These are phyloP conservation scores for Gasterosteus nipponicus DNA, from an alignment of 2,113 vertebrate genomes.

Conservation along the genomic window DNA sequence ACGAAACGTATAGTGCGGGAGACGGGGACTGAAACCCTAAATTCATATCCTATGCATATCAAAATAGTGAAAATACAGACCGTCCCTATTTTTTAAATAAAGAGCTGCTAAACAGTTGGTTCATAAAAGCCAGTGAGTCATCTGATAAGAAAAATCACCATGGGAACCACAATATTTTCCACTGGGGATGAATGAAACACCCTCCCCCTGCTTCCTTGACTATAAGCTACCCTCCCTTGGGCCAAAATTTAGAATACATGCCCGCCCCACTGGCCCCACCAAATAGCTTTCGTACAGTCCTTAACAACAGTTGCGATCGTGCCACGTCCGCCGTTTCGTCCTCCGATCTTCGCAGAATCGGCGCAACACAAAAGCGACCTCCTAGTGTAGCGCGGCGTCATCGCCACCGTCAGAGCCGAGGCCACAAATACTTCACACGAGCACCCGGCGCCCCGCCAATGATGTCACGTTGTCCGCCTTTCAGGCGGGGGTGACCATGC, in stretches of 20 bases:
- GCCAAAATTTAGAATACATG: not conserved
- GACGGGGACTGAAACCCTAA: not conserved
- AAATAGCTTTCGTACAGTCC: slow-evolving; percentile 28
- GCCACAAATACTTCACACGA: slow-evolving; percentile 28
- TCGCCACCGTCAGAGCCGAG: not conserved
- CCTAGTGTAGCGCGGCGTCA: slow-evolving; percentile 16
- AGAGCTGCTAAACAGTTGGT: not conserved
- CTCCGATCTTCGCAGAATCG: slow-evolving; percentile 14
- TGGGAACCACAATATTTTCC: slow-evolving; percentile 2
- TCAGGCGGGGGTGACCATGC: slow-evolving; percentile 59
- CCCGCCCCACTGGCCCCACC: no score
- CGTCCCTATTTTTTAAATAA: not conserved
- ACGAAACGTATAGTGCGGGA: not conserved
- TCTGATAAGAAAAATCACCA: not conserved
- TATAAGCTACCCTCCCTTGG: not conserved
- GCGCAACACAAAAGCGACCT: slow-evolving; percentile 36
- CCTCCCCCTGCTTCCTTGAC: not conserved
- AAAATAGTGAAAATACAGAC: not conserved
- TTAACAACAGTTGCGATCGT: slow-evolving; percentile 19
- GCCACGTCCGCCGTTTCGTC: slow-evolving; percentile 25
- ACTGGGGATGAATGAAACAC: not conserved
- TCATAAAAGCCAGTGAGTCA: not conserved
- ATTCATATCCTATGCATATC: not conserved
- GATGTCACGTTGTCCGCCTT: slow-evolving; percentile 53
- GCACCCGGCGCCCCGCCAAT: slow-evolving; percentile 36